Base-by-base conservation (phyloP, 2,797 vertebrate species). In the Pygocentrus nattereri region DNA sequence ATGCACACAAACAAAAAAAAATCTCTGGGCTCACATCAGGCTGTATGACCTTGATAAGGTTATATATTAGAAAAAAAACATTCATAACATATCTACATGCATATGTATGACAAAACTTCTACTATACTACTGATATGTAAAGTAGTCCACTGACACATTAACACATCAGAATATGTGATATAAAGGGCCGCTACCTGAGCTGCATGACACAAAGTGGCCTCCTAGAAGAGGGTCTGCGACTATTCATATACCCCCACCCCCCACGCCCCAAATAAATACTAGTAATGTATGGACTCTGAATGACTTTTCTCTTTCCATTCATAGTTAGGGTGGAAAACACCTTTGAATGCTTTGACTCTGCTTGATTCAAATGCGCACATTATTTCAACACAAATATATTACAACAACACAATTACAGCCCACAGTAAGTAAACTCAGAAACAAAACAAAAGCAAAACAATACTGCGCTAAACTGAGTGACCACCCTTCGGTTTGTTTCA, bases 151-250 rank as follows among this genome's bases (percentile, higher is more conserved):
- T 69, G 38, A 50, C 41, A 23, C 13, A 8, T 70, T 49, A 49
- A 23, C 44, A 10, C 16, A n/a, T 50, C 15, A 12, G 41, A 49
- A 3, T 19, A n/a, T 30, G 21, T 34, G 31, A 73, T 21, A 78
- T 31, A 21, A 21, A 47, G 50, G 58, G 50, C 44, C 50, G 15
- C 78, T 47, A 71, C 65, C 76, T 72, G 23, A 77, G 52, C 34
- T 62, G 7, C 31, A 68, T 6, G 13, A 75, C 38, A 64, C 78
- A 72, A 68, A 54, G 30, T 69, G 78, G 80, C 78, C 80, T 77
- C 23, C 80, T 87, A 83, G 74, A 83, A 74, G 81, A 78, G 52
- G 65, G 71, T 27, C 59, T 65, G 2, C 41, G 27, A 61, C 65
- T 52, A 4, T 5, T 77, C 49, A 64, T 49, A n/a, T 25, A 77